Evolutionary conservation across 1,140 invertebrate genomes (phyloP).

Genomic region (Wiebesia pumilae): DNA sequence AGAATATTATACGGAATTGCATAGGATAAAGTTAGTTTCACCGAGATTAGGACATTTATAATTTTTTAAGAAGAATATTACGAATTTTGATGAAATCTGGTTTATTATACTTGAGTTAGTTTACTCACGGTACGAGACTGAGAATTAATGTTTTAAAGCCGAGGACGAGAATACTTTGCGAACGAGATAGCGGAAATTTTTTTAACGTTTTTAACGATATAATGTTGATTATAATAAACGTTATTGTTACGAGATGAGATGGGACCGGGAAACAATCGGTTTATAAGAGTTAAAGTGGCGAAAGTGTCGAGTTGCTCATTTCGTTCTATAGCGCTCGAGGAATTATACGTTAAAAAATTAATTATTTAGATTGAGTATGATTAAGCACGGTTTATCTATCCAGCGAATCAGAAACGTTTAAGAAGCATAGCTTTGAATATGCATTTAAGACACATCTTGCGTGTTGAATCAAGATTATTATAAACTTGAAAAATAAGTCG

Average conservation of each 20-base stretch:
- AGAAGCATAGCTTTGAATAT: neutral
- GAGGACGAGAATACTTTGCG: neutral
- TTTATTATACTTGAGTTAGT: slow-evolving; percentile 16
- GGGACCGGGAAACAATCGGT: neutral
- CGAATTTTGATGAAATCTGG: slow-evolving; percentile 35
- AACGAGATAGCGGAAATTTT: neutral
- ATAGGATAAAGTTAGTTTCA: neutral
- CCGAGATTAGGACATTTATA: slow-evolving; percentile 16
- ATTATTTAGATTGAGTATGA: neutral
- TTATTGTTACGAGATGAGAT: neutral
- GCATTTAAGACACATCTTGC: neutral
- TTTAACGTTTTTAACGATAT: slow-evolving; percentile 17
- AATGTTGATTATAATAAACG: neutral
- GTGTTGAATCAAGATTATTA: slow-evolving; percentile 1
- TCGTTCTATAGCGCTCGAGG: neutral
- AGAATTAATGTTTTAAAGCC: slow-evolving; percentile 29
- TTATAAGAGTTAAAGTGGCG: neutral
- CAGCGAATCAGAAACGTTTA: neutral
- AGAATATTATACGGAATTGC: neutral
- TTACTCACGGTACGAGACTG: neutral
- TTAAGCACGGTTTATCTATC: neutral
- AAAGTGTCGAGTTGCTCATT: neutral
- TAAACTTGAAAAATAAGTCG: slow-evolving; percentile 8
- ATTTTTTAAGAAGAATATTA: slow-evolving; percentile 39
- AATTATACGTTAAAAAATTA: neutral